Evolutionary conservation across 2,113 vertebrate genomes (phyloP), one percentile per base, ranked within the genome.

Genomic region (Pyrgilauda ruficollis): DNA sequence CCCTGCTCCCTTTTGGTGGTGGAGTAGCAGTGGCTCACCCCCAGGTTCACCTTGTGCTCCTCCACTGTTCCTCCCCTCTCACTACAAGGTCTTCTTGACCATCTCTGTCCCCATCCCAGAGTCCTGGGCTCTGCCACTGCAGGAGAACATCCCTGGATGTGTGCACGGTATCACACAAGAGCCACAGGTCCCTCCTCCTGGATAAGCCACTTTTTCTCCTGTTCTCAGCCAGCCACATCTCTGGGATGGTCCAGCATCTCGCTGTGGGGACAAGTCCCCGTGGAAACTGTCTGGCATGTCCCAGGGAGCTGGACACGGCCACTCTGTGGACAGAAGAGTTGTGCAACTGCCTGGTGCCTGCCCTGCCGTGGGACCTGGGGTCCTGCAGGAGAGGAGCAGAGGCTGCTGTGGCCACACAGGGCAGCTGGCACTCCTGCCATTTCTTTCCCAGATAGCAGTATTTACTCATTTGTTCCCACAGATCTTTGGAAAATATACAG

Each of bases 221-320:
- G 12, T 68, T 73, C 62, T 68, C 64, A 72, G 14, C 19, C 55
- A 93, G 19, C 13, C 53, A 24, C 64, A 14, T 30, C 47, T 77
- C 43, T 28, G 31, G 49, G 22, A 56, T 43, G 31, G 22, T 33
- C 22, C 49, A 84, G 68, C 56, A 63, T 20, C 63, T 63, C 1
- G 0, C 1, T 31, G 41, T 76, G 63, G 43, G 26, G 35, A 61
- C 9, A 1, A 24, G 31, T 8, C 56, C 23, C 47, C 0, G 0
- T 31, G 41, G 68, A 63, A 77, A 9, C 26, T 28, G 10, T 6
- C 39, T 90, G 87, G 69, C 15, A 11, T 6, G 28, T n/a, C 41
- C 68, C 43, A 15, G 0, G 3, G 83, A 61, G 70, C 49, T 37
- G 41, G 28, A 52, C n/a, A 24, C 11, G 18, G 70, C 56, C 20